A percentile compares a stretch with the other conserved stretches of the same genome.
phyloP scores from a whole-genome alignment of 1,140 invertebrate species.

The Whitmania pigra region DNA sequence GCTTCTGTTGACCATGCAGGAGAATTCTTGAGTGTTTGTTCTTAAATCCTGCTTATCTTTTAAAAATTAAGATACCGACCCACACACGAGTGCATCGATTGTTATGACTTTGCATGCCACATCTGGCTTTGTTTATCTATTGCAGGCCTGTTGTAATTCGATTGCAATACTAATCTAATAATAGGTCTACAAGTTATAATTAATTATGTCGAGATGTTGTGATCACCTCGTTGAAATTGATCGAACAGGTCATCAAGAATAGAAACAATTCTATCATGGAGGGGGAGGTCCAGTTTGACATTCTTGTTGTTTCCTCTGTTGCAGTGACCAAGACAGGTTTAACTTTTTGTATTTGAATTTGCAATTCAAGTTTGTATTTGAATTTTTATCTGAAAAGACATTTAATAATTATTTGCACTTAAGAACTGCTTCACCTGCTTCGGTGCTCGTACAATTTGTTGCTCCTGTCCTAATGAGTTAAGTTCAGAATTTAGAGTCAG shows the following conservation, averaged over 20 bases:
- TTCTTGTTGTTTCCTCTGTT: constrained; percentile 4
- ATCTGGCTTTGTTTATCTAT: too few species aligned
- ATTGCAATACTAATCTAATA: too few species aligned
- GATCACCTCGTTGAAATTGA: neutral
- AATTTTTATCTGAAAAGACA: neutral
- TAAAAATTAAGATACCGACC: too few species aligned
- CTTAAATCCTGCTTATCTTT: too few species aligned
- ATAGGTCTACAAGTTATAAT: too few species aligned
- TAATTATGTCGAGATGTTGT: too few species aligned
- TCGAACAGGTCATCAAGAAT: neutral
- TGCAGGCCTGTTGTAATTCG: too few species aligned
- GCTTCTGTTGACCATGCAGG: too few species aligned
- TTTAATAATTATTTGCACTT: neutral
- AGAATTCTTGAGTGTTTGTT: too few species aligned
- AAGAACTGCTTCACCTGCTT: too few species aligned
- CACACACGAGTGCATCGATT: too few species aligned
- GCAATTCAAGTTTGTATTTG: neutral
- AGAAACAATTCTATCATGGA: neutral
- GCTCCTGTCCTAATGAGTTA: neutral
- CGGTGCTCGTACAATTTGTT: neutral
- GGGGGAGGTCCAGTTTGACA: neutral
- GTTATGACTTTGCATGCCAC: too few species aligned
- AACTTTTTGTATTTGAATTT: neutral
- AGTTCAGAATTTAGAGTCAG: neutral
- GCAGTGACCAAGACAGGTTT: neutral